These are phyloP conservation scores for Lepisosteus oculatus DNA, from an alignment of 2,113 vertebrate species.

Conservation along the genomic window DNA sequence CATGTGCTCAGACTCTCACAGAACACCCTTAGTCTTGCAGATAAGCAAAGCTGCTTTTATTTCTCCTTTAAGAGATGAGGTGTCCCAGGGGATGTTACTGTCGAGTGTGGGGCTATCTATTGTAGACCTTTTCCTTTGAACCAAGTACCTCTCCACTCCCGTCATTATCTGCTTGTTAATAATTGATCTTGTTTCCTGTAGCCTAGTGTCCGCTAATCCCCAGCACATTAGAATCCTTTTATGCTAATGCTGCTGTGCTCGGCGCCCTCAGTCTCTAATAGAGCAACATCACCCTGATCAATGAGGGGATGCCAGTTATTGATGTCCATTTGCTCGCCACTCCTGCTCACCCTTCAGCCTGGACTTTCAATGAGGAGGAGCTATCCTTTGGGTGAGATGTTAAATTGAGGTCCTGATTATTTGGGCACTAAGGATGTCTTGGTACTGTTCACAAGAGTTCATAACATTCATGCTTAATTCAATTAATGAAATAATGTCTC, in stretches of 20 bases:
- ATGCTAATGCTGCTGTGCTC: slow-evolving; percentile 9
- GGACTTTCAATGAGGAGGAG: too few relatives aligned
- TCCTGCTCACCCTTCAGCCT: too few relatives aligned
- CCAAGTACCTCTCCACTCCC: slow-evolving; percentile 18
- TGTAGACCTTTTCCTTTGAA: not conserved
- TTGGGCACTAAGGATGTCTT: too few relatives aligned
- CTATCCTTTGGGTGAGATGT: too few relatives aligned
- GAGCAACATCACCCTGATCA: not conserved
- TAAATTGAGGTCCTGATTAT: too few relatives aligned
- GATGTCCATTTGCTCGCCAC: too few relatives aligned
- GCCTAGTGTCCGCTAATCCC: slow-evolving; percentile 31
- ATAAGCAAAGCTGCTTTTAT: slow-evolving; percentile 1
- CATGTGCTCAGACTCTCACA: not conserved
- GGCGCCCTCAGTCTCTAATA: not conserved
- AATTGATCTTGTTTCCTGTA: slow-evolving; percentile 47
- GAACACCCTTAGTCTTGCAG: not conserved
- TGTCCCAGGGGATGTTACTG: not conserved
- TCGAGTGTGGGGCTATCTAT: not conserved
- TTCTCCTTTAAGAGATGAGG: not conserved
- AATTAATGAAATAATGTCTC: too few relatives aligned
- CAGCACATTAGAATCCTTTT: slow-evolving; percentile 36
- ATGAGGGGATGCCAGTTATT: not conserved
- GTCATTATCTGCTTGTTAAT: slow-evolving; percentile 37
- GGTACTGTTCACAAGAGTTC: too few relatives aligned
- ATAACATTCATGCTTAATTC: too few relatives aligned